Percentiles rank a stretch among this genome's conserved stretches.
These are phyloP conservation scores for Murina feae DNA, from an alignment of 2,113 vertebrate species.

Conservation along the genomic window DNA sequence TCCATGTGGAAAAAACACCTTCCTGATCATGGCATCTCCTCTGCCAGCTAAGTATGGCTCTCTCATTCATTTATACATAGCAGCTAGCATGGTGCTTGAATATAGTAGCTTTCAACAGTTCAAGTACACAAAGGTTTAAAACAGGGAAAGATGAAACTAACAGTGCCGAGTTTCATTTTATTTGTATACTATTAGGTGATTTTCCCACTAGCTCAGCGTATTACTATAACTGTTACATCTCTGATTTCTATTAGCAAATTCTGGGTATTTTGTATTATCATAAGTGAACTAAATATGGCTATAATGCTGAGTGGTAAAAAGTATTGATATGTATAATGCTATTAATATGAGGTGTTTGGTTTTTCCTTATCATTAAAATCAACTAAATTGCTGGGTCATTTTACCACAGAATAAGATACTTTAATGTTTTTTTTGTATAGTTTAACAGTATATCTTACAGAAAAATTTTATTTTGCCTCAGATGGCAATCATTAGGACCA, in stretches of 20 bases:
- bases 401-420: neutral
- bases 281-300: conserved; percentile 7
- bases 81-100: neutral
- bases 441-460: neutral
- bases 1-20: neutral
- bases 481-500: neutral
- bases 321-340: neutral
- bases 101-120: neutral
- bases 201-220: neutral
- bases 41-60: neutral
- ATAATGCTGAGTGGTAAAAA: conserved; percentile 4
- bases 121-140: neutral
- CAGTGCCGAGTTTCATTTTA: neutral
- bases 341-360: neutral
- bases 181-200: neutral
- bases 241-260: conserved; percentile 1
- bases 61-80: neutral
- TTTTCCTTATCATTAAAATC: neutral
- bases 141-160: neutral
- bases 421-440: neutral
- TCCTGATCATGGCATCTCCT: neutral
- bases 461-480: neutral
- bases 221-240: neutral
- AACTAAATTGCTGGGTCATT: conserved; percentile 8
- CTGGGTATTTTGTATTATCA: neutral